Evolutionary conservation across 2,113 vertebrate species (phyloP), one percentile per base, ranked within the genome.

Genomic region (Pomatostomus ruficeps): DNA sequence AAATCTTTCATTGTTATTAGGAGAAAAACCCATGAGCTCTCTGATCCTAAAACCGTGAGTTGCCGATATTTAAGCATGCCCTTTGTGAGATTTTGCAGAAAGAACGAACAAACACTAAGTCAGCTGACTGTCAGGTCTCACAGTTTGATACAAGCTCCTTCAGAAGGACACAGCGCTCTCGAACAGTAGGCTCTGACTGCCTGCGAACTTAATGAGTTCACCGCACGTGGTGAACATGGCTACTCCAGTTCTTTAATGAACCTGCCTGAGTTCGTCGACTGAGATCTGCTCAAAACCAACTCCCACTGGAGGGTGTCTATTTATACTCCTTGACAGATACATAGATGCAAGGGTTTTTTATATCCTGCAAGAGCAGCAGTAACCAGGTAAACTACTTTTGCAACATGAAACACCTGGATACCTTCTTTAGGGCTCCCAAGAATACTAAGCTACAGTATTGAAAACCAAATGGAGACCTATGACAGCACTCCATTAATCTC

Each of bases 401-500:
- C 36, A 59, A 68, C 48, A 61, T 13, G 13, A 85, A 96, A 72
- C 88, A 91, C 45, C 84, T 75, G 74, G 62, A 49, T 52, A 72
- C 6, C 62, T 87, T 95, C 77, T 88, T 68, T 33, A 78, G 40
- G n/a, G 40, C 66, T 79, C 66, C 72, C 20, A 89, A 67, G 70
- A 95, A 82, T 24, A 61, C 49, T 29, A 40, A 72, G 23, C 38
- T 85, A 68, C 18, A 29, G 49, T 55, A 79, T 2, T 88, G 73
- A 82, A 75, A 88, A 88, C 36, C 23, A 94, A 91, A 82, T 8
- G 12, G 74, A 88, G 85, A 91, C 35, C 36, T 8, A 11, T 52
- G 70, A 93, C 33, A 54, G 63, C 48, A 26, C 62, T 71, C 61
- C 85, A 79, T 79, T 85, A 72, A 94, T 85, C 81, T 89, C 52